These are phyloP conservation scores for Chiloscyllium punctatum DNA, from an alignment of 2,797 vertebrate genomes.

Conservation along the genomic window DNA sequence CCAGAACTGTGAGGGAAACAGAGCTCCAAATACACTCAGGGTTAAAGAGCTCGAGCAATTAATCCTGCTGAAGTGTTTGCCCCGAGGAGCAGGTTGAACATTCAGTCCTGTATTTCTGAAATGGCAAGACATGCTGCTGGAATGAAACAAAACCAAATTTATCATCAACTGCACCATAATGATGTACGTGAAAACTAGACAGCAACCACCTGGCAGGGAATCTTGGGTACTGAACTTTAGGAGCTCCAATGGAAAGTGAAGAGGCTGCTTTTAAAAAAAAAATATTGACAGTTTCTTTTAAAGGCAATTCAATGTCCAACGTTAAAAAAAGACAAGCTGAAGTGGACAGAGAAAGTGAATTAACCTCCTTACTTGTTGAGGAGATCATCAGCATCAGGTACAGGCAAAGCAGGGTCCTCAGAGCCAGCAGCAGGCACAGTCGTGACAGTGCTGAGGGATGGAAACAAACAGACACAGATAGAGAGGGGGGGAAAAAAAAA, in stretches of 20 bases:
- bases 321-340: background rate
- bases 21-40: background rate
- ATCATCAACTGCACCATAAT: background rate
- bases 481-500: too few relatives aligned
- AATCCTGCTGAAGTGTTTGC: too few relatives aligned
- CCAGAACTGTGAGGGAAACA: background rate
- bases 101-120: background rate
- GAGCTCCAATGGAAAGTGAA: background rate
- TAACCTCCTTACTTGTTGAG: slow-evolving; percentile 80
- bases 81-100: background rate
- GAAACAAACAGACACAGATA: slow-evolving; percentile 38
- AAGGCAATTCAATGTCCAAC: too few relatives aligned
- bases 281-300: background rate
- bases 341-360: background rate
- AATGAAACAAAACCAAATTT: background rate
- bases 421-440: slow-evolving; percentile 58
- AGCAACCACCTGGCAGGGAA: background rate
- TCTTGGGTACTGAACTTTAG: background rate
- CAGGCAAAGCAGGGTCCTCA: slow-evolving; percentile 77
- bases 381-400: slow-evolving; percentile 88
- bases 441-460: slow-evolving; percentile 56
- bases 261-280: too few relatives aligned
- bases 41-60: background rate
- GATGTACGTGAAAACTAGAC: background rate
- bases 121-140: background rate